These are phyloP conservation scores for Balaeniceps rex DNA, from an alignment of 2,113 vertebrate species.

Conservation along the genomic window DNA sequence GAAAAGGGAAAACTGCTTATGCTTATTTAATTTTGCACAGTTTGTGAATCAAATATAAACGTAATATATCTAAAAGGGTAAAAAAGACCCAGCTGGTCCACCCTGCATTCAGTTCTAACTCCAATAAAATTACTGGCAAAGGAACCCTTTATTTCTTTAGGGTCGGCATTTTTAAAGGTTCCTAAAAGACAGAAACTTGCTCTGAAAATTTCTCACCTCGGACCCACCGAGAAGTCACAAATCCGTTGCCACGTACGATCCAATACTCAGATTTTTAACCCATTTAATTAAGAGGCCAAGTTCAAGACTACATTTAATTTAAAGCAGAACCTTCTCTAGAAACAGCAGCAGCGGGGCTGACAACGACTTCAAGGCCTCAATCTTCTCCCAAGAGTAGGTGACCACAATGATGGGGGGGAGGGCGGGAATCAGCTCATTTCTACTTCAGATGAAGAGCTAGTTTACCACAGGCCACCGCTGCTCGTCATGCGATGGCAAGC, in stretches of 20 bases:
- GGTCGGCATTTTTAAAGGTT: neutral
- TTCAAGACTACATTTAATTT: neutral
- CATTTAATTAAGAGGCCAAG: neutral
- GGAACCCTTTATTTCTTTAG: neutral
- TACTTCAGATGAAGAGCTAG: rapidly evolving
- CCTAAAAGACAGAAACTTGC: neutral
- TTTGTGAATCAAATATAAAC: neutral
- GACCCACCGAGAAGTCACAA: neutral
- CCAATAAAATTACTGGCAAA: neutral
- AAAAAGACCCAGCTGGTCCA: neutral
- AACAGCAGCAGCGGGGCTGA: no score
- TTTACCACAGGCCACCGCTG: rapidly evolving
- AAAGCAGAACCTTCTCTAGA: neutral
- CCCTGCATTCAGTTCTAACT: neutral
- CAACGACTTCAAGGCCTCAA: neutral
- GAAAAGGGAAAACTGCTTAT: neutral
- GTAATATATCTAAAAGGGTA: neutral
- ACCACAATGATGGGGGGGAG: rapidly evolving
- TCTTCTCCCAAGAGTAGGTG: neutral
- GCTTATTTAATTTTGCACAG: neutral
- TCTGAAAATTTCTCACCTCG: neutral
- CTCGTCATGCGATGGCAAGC: neutral
- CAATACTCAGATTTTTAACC: neutral
- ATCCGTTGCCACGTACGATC: rapidly evolving
- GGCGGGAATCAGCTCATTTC: no score